Percentiles rank a stretch among this genome's conserved stretches.
These are phyloP conservation scores for Oryzias curvinotus DNA, from an alignment of 2,113 vertebrate genomes.

Conservation along the genomic window DNA sequence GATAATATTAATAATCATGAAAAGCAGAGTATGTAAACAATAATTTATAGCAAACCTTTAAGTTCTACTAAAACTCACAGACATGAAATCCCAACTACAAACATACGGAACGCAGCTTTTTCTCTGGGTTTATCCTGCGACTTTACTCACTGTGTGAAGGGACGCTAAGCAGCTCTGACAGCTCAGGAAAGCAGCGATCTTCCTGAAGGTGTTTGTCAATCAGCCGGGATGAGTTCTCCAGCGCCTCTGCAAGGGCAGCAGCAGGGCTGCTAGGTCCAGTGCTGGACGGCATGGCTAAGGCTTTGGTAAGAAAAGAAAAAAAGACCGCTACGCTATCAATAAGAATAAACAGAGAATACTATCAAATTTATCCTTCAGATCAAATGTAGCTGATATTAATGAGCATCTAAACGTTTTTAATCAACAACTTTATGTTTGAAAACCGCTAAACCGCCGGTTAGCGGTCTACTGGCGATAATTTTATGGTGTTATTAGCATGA, in stretches of 20 bases:
- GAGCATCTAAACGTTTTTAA: too few species aligned
- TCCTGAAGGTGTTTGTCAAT: constrained; percentile 90
- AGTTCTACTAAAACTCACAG: too few species aligned
- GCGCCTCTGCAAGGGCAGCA: constrained; percentile 80
- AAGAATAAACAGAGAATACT: too few species aligned
- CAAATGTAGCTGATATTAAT: too few species aligned
- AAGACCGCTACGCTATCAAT: too few species aligned
- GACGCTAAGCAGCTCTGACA: constrained; percentile 89
- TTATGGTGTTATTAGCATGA: constrained; percentile 21
- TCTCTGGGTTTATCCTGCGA: neutral
- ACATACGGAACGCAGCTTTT: too few species aligned
- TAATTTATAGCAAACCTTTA: too few species aligned
- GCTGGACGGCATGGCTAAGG: constrained; percentile 85
- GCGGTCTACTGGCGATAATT: constrained; percentile 3
- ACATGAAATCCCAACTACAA: too few species aligned
- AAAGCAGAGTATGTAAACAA: too few species aligned
- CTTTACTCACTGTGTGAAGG: constrained; percentile 85
- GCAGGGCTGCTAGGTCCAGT: constrained; percentile 72
- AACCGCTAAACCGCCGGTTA: constrained; percentile 15
- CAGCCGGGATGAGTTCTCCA: constrained; percentile 85
- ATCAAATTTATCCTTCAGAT: too few species aligned
- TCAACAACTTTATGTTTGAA: neutral
- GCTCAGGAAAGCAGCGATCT: constrained; percentile 90
- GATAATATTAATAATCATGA: too few species aligned
- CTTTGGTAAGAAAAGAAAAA: neutral